phyloP scores from a whole-genome alignment of 30 jellyfish, hydroid and myxozoan species.

The Cassiopea andromeda region DNA sequence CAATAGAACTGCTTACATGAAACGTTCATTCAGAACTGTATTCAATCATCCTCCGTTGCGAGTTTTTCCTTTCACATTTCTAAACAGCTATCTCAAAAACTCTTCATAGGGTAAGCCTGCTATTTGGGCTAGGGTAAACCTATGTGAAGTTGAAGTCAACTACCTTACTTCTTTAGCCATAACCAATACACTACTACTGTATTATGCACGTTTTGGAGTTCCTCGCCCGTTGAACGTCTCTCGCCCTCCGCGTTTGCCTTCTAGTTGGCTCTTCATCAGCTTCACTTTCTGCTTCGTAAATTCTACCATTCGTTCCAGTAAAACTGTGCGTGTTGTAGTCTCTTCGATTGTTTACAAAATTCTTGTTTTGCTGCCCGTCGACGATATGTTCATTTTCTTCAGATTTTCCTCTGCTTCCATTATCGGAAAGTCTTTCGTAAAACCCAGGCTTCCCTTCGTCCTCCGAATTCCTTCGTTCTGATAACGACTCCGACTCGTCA shows the following conservation, averaged over 20 bases:
- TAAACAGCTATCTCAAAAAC: too few relatives aligned
- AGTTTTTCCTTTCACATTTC: too few relatives aligned
- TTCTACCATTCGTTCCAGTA: neutral
- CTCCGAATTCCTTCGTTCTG: slow-evolving; percentile 3
- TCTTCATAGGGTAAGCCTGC: too few relatives aligned
- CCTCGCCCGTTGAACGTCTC: neutral
- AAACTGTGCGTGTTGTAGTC: neutral
- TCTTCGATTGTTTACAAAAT: too few relatives aligned
- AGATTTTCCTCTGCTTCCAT: neutral
- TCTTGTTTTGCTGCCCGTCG: neutral
- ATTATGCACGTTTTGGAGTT: slow-evolving; percentile 28
- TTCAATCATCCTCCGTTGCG: too few relatives aligned
- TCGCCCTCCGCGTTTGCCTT: neutral
- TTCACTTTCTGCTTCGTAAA: neutral
- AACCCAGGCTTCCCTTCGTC: neutral
- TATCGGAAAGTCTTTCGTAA: neutral
- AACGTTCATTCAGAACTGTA: too few relatives aligned
- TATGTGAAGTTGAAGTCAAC: too few relatives aligned
- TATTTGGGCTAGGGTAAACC: too few relatives aligned
- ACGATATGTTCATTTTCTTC: neutral
- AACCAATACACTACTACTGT: neutral
- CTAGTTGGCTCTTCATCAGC: neutral
- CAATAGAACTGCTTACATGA: too few relatives aligned
- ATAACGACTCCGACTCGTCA: slow-evolving; percentile 9
- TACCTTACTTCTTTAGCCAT: too few relatives aligned